Base-by-base conservation (phyloP, 2,113 vertebrate genomes). In the Atlantisia rogersi region DNA sequence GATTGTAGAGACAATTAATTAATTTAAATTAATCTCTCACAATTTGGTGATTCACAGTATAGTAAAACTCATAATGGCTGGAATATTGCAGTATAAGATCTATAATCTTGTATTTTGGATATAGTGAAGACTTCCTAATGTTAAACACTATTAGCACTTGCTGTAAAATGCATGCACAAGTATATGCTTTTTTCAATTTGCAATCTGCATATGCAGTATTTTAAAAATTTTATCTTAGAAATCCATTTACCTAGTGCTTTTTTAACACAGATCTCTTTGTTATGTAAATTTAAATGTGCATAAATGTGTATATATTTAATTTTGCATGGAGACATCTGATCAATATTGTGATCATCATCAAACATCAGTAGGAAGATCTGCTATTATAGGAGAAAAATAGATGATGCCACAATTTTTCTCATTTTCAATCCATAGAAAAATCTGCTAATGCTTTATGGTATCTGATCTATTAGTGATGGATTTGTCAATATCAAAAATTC, bases 231-330 rank as follows among this genome's bases (percentile, higher is more conserved):
- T 53, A 9, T 24, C 19, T 67, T 52, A 48, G 83, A 82, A 70
- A 67, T 46, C 14, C 8, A 31, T 46, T 86, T 83, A 1, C 2
- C 10, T 18, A 3, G 1, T 40, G 18, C 10, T 76, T 87, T 60
- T 56, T 69, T 40, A 78, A 5, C 24, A 60, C 5, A 58, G 9
- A 58, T 25, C 2, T 59, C 9, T 63, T 46, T 71, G 6, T 59
- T 78, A 50, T 11, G 3, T 42, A 40, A 50, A 3, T 82, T 78
- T 56, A 50, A 29, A 77, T 73, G 12, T 6, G 29, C 3, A 18
- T n/a, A 5, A 14, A 37, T 8, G 1, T 44, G 22, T 11, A 32
- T 69, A 15, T 0, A 0, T 40, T 69, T 9, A 9, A 15, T 84
- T 83, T 80, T 55, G 6, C 55, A 48, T 11, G 46, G 15, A 90